Evolutionary conservation across 2,797 vertebrate species (phyloP).

Genomic region (Anomalospiza imberbis): DNA sequence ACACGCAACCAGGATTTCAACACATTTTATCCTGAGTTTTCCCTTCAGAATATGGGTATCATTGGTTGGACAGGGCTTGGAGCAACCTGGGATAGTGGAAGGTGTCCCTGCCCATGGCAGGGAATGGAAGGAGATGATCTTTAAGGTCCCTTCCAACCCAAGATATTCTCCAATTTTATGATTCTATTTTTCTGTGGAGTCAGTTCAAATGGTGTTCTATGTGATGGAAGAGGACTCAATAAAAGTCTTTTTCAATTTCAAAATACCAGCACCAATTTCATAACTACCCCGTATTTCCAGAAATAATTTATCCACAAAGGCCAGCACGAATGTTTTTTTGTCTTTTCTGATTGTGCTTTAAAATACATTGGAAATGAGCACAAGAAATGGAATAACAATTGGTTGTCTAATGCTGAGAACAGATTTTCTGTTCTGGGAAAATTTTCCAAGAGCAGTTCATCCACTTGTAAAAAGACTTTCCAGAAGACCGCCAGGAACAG

Average conservation of each 20-base stretch:
- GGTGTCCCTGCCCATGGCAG: not conserved
- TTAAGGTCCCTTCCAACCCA: not conserved
- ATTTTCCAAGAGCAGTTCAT: not conserved
- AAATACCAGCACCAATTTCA: not conserved
- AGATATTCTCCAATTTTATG: not conserved
- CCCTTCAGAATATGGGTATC: not conserved
- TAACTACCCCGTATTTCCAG: not conserved
- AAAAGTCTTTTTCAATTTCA: not conserved
- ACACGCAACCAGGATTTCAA: not conserved
- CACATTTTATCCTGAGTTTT: not conserved
- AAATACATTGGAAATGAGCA: not conserved
- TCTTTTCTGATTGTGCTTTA: not conserved
- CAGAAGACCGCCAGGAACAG: not conserved
- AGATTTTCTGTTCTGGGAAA: slow-evolving; percentile 25
- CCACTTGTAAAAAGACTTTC: slow-evolving; percentile 1
- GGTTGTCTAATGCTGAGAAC: not conserved
- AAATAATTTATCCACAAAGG: not conserved
- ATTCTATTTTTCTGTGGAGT: not conserved
- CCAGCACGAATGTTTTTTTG: not conserved
- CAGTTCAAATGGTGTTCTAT: not conserved
- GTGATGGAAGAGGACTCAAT: not conserved
- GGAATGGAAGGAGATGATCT: not conserved
- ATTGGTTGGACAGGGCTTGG: accelerated
- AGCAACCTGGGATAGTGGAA: accelerated
- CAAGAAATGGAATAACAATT: not conserved